Base-by-base conservation (phyloP, 2,113 vertebrate species). In the Rhipidura dahli region DNA sequence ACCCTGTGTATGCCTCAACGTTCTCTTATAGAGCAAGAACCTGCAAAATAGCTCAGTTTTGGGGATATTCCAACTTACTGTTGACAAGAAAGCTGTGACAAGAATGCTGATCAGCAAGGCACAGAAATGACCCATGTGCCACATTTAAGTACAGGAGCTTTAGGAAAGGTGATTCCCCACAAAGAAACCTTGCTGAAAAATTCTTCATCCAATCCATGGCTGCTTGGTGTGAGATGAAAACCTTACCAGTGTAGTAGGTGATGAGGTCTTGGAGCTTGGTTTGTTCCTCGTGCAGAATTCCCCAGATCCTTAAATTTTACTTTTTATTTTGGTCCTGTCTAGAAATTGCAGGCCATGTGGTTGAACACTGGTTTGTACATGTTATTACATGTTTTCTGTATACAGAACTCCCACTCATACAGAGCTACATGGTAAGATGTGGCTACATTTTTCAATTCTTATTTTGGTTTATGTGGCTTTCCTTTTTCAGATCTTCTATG, bases 401-500 rank as follows among this genome's bases (percentile, higher is more conserved):
- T n/a, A 11, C 9, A 83, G 60, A 86, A 54, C 39, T 77, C 24
- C 51, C 28, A 9, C 45, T 33, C 28, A 40, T 33, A 53, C 27
- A 57, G 21, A 44, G 6, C 8, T 15, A 54, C 30, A 17, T 4
- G 6, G 10, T 40, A 75, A 63, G 42, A 63, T 21, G 13, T 47
- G 15, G 21, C 40, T 68, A 69, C 56, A 39, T 61, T 73, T 90
- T n/a, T 83, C 37, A 61, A 24, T 59, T 92, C 78, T 68, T 10
- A 14, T 85, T 69, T 86, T 80, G 60, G 11, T 15, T 31, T 93
- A 77, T 40, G 65, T 93, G 95, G 20, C 23, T 83, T 94, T 95
- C 15, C 39, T 73, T 92, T 82, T 96, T 73, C 96, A 98, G 97
- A 98, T 99, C 96, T 99, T 99, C 97, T 99, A 99, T 70, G 99